These are phyloP conservation scores for Eulemur rufifrons DNA, from an alignment of 2,113 vertebrate genomes.

Conservation along the genomic window DNA sequence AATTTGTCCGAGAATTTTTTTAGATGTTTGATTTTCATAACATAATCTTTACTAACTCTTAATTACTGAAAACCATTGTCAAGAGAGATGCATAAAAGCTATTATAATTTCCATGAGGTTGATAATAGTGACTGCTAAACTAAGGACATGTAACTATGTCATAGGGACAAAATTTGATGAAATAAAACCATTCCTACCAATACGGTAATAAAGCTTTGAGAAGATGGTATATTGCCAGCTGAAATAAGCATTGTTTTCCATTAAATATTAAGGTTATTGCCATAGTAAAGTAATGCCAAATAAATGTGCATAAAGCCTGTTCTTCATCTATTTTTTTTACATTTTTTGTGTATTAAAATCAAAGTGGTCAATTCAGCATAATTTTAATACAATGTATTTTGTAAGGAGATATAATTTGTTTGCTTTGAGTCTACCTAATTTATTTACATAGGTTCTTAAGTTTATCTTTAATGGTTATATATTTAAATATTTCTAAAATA, in stretches of 20 bases:
- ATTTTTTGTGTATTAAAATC: constrained; percentile 16
- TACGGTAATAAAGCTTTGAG: constrained; percentile 63
- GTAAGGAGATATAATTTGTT: background rate
- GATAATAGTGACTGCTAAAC: constrained; percentile 53
- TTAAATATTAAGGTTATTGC: constrained; percentile 75
- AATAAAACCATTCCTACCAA: constrained; percentile 69
- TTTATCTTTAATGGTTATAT: constrained; percentile 7
- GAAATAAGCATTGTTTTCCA: constrained; percentile 68
- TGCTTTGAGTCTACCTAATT: background rate
- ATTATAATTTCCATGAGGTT: background rate
- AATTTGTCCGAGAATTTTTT: background rate
- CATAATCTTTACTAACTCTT: background rate
- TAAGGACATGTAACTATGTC: background rate
- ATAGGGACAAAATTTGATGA: constrained; percentile 65
- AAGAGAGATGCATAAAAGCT: constrained; percentile 9
- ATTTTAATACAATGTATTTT: background rate
- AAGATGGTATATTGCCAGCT: constrained; percentile 37
- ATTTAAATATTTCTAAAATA: background rate
- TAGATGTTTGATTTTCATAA: background rate
- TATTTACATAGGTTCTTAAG: background rate
- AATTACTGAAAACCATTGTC: background rate
- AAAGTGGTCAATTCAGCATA: constrained; percentile 13
- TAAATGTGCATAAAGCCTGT: constrained; percentile 43
- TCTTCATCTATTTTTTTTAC: constrained; percentile 48
- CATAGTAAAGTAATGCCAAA: constrained; percentile 66